phyloP scores from a whole-genome alignment of 2,113 vertebrate species.

The Tringa solitaria region DNA sequence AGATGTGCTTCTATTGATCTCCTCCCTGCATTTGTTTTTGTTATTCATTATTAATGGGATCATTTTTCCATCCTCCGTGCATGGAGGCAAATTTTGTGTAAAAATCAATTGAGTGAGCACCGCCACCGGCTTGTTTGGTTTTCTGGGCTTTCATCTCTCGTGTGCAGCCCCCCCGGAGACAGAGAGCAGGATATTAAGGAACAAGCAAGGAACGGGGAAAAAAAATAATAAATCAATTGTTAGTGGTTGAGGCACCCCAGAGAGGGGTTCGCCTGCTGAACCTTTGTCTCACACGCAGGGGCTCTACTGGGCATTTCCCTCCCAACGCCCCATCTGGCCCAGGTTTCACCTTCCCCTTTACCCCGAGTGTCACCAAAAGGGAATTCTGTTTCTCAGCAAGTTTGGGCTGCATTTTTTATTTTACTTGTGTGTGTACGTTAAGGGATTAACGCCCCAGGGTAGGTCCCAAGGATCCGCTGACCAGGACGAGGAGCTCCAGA shows the following conservation, averaged over 20 bases:
- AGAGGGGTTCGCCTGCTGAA: background rate
- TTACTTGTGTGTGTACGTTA: background rate
- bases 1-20: conserved; percentile 77
- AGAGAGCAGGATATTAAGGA: conserved; percentile 52
- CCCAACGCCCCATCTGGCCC: background rate
- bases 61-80: conserved; percentile 76
- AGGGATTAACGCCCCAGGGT: background rate
- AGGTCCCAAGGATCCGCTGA: background rate
- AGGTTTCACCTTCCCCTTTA: background rate
- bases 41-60: conserved; percentile 84
- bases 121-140: conserved; percentile 70
- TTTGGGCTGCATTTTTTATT: background rate
- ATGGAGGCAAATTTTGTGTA: conserved; percentile 82
- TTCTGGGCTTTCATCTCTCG: conserved; percentile 75
- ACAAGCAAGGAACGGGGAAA: background rate
- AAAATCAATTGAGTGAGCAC: conserved; percentile 80
- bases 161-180: conserved; percentile 51
- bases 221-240: background rate
- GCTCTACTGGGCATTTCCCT: background rate
- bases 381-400: background rate
- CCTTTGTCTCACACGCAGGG: background rate
- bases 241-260: background rate
- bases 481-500: background rate
- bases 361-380: background rate
- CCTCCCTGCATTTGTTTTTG: conserved; percentile 76